A percentile compares a stretch with the other conserved stretches of the same genome.
These are phyloP conservation scores for Charina bottae DNA, from an alignment of 2,113 vertebrate genomes.

Conservation along the genomic window DNA sequence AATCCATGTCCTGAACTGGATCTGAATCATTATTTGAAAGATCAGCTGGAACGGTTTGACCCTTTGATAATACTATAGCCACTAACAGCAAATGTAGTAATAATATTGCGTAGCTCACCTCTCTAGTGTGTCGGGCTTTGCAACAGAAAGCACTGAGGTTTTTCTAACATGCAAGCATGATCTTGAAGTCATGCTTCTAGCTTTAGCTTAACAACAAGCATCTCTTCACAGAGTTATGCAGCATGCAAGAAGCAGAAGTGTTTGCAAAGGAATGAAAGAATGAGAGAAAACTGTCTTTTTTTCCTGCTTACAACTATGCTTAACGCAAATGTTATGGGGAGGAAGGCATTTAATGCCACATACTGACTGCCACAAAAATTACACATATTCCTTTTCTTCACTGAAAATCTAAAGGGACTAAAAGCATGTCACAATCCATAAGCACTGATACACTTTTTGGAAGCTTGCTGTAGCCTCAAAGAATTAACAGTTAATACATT, in stretches of 20 bases:
- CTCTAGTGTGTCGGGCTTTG: not conserved
- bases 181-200: not conserved
- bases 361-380: not conserved
- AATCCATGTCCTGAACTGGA: not conserved
- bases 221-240: not conserved
- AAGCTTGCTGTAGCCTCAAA: not conserved
- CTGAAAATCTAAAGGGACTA: not conserved
- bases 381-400: not conserved
- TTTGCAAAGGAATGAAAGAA: not conserved
- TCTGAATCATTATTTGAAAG: not conserved
- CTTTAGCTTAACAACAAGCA: not conserved
- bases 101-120: not conserved
- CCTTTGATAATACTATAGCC: not conserved
- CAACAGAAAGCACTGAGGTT: not conserved
- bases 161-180: not conserved
- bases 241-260: not conserved
- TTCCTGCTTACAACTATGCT: not conserved
- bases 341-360: not conserved
- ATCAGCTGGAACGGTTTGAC: too few relatives aligned
- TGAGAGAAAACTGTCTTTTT: not conserved
- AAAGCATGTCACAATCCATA: not conserved
- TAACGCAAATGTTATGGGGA: not conserved
- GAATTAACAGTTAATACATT: conserved; percentile 12
- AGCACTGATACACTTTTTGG: not conserved
- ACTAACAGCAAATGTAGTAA: not conserved